A percentile compares a stretch with the other conserved stretches of the same genome.
phyloP scores from a whole-genome alignment of 2,113 vertebrate species.

The Monopterus albus region DNA sequence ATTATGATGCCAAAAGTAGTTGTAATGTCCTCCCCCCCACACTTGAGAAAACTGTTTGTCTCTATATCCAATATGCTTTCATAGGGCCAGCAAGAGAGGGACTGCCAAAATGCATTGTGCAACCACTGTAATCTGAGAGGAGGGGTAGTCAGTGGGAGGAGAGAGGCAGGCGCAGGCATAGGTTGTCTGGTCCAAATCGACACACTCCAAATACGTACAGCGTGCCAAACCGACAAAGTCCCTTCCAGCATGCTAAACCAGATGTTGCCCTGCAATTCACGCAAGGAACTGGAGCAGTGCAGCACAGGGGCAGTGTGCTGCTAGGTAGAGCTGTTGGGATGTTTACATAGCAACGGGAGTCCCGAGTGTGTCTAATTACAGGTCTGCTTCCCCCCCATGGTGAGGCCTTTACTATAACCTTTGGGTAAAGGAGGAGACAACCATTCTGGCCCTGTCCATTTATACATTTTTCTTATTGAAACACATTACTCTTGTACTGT shows the following conservation, averaged over 20 bases:
- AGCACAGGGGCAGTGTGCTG: constrained; percentile 55
- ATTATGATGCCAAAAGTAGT: constrained; percentile 49
- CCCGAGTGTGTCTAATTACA: constrained; percentile 76
- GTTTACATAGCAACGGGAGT: constrained; percentile 83
- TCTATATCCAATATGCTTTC: constrained; percentile 52
- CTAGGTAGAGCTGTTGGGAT: constrained; percentile 66
- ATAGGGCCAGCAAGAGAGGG: constrained; percentile 41
- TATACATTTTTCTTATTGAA: constrained; percentile 24
- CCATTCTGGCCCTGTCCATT: constrained; percentile 21
- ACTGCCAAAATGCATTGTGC: constrained; percentile 75
- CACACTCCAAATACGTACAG: constrained; percentile 72
- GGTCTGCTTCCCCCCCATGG: constrained; percentile 61
- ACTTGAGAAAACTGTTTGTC: constrained; percentile 62
- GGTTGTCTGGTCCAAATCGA: constrained; percentile 69
- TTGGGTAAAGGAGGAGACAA: constrained; percentile 42
- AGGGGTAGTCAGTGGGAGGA: constrained; percentile 44
- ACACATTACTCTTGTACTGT: constrained; percentile 10
- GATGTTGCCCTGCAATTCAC: constrained; percentile 79
- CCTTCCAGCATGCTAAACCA: constrained; percentile 73
- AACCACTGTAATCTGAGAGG: constrained; percentile 77
- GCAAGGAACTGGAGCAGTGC: constrained; percentile 43
- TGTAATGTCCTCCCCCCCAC: constrained; percentile 17
- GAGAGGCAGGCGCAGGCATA: constrained; percentile 55
- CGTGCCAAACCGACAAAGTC: constrained; percentile 72
- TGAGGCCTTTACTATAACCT: constrained; percentile 64